phyloP scores from a whole-genome alignment of 23 tunicate species.

The Trididemnum clinides region DNA sequence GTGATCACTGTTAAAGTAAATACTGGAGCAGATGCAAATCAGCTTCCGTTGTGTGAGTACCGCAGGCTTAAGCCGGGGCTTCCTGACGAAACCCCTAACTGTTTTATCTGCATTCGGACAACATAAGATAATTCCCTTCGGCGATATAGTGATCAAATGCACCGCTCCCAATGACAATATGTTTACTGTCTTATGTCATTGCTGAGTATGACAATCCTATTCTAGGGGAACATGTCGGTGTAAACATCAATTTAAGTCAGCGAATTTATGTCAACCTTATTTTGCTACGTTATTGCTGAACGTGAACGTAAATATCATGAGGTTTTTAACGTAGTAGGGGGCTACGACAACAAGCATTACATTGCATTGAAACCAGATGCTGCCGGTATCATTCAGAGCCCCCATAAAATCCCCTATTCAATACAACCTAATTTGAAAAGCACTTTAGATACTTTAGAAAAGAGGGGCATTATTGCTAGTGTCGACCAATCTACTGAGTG shows the following conservation, averaged over 20 bases:
- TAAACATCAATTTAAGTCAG: neutral
- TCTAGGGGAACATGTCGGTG: neutral
- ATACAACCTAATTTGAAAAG: too few species aligned
- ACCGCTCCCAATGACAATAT: neutral
- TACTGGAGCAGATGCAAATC: neutral
- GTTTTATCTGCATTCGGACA: neutral
- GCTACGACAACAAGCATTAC: too few species aligned
- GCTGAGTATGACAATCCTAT: neutral
- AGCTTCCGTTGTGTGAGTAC: neutral
- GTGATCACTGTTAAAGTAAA: neutral
- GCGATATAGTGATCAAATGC: too few species aligned
- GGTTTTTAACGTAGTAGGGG: too few species aligned
- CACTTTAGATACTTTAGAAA: too few species aligned
- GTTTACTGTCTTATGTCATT: neutral
- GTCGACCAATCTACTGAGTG: too few species aligned
- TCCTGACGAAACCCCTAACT: neutral
- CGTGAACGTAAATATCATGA: neutral
- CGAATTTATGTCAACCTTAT: neutral
- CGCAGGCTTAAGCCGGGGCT: neutral
- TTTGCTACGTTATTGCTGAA: too few species aligned
- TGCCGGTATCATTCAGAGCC: too few species aligned
- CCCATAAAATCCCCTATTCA: too few species aligned
- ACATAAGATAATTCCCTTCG: neutral
- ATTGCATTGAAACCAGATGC: too few species aligned
- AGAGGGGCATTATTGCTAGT: too few species aligned